These are phyloP conservation scores for Pseudomyrmex cubaensis DNA, from an alignment of 1,140 invertebrate genomes.

Conservation along the genomic window DNA sequence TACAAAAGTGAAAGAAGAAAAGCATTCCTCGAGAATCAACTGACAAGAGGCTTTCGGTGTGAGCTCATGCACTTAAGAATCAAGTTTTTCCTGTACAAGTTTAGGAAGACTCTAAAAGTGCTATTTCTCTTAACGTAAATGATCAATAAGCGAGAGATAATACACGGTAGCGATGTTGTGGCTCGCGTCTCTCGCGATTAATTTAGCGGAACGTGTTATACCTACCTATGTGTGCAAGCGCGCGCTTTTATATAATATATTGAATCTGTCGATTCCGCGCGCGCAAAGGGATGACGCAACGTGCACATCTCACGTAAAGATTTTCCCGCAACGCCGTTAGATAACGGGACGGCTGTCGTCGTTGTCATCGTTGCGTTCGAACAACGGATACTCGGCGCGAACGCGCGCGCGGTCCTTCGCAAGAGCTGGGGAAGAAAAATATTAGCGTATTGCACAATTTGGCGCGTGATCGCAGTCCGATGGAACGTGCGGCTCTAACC, in stretches of 20 bases:
- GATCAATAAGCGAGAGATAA: no score
- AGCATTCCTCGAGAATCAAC: no score
- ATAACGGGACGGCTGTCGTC: slow-evolving; percentile 53
- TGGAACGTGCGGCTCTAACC: slow-evolving; percentile 47
- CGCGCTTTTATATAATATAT: slow-evolving; percentile 42
- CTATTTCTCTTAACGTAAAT: no score
- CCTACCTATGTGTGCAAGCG: background rate
- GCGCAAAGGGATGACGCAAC: slow-evolving; percentile 6
- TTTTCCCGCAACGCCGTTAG: slow-evolving; percentile 34
- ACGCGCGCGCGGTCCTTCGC: background rate
- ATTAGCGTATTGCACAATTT: slow-evolving; percentile 67
- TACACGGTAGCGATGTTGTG: no score
- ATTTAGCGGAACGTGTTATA: slow-evolving; percentile 41
- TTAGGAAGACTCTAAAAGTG: no score
- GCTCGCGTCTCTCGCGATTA: slow-evolving; percentile 1
- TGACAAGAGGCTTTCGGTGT: no score
- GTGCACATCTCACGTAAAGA: slow-evolving; percentile 12
- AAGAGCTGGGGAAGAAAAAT: slow-evolving; percentile 4
- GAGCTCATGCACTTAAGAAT: no score
- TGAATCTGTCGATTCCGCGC: slow-evolving; percentile 36
- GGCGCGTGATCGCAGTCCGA: slow-evolving; percentile 65
- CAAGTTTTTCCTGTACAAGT: no score
- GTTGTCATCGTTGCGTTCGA: slow-evolving; percentile 16
- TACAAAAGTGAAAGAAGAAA: no score
- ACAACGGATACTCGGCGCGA: slow-evolving; percentile 27